A percentile compares a stretch with the other conserved stretches of the same genome.
phyloP scores from a whole-genome alignment of 2,888 invertebrate species.

The Griposia aprilina region DNA sequence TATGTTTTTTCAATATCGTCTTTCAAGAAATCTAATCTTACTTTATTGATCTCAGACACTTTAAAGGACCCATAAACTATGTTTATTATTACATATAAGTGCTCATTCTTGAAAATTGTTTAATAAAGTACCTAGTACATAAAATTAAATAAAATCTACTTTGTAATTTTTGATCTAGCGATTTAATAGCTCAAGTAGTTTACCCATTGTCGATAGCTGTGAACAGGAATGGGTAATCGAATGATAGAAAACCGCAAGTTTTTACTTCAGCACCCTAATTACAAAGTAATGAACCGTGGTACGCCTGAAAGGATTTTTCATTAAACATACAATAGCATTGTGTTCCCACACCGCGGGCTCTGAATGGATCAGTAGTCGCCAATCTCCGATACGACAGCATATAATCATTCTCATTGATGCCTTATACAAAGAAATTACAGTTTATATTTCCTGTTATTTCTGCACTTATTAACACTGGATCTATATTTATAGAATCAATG shows the following conservation, averaged over 20 bases:
- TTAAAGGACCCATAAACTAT: constrained; percentile 8
- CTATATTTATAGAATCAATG: constrained; percentile 57
- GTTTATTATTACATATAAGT: not conserved
- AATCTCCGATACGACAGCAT: constrained; percentile 65
- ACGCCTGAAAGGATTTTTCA: constrained; percentile 72
- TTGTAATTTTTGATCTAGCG: not conserved
- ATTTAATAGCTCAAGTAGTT: constrained; percentile 5
- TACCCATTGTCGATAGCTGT: not conserved
- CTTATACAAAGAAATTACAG: constrained; percentile 78
- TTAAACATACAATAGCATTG: constrained; percentile 71
- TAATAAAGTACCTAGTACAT: not conserved
- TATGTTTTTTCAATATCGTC: constrained; percentile 7
- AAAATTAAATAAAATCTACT: not conserved
- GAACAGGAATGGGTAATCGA: constrained; percentile 14
- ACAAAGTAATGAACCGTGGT: constrained; percentile 72
- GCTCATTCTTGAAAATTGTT: constrained; percentile 1
- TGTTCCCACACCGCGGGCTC: constrained; percentile 73
- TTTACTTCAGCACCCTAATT: constrained; percentile 65
- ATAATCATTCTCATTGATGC: constrained; percentile 77
- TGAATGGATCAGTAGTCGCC: constrained; percentile 69
- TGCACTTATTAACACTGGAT: constrained; percentile 61
- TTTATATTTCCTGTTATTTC: constrained; percentile 77
- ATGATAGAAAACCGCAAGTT: constrained; percentile 38
- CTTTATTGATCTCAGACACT: constrained; percentile 23
- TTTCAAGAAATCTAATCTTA: constrained; percentile 12